These are phyloP conservation scores for Sarcophaga carnaria DNA, from an alignment of 2,888 invertebrate species.

Conservation along the genomic window DNA sequence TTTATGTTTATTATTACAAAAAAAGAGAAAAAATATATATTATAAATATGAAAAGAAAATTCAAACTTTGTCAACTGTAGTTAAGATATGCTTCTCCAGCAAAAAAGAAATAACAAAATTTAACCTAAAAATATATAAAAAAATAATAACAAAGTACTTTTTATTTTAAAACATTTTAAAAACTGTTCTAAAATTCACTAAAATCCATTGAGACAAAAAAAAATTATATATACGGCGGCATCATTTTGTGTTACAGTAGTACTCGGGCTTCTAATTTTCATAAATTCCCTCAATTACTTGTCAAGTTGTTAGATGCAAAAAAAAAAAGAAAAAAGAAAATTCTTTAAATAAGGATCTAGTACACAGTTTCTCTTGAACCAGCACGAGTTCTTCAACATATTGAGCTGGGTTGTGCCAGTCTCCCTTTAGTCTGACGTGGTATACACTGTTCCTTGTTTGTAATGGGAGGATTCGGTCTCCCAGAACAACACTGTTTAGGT, in stretches of 20 bases:
- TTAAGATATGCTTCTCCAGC: slow-evolving; percentile 68
- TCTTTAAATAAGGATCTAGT: no score
- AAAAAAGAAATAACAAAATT: slow-evolving; percentile 65
- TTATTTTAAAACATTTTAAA: slow-evolving; percentile 22
- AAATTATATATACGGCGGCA: not conserved
- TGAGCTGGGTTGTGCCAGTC: no score
- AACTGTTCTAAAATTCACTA: not conserved
- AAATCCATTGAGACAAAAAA: not conserved
- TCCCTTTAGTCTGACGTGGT: no score
- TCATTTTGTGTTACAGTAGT: not conserved
- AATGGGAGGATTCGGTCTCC: no score
- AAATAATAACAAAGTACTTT: slow-evolving; percentile 47
- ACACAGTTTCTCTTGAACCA: no score
- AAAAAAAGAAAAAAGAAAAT: no score
- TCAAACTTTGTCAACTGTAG: slow-evolving; percentile 67
- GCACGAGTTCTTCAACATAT: no score
- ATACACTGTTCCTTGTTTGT: no score
- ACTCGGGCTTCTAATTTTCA: no score
- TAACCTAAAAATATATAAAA: slow-evolving; percentile 54
- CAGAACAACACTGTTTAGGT: no score
- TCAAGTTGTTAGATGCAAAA: no score
- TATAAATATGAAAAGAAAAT: slow-evolving; percentile 65
- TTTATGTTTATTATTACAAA: slow-evolving; percentile 68
- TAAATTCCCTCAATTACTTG: no score
- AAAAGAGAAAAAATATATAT: slow-evolving; percentile 54